Evolutionary conservation across 1,140 invertebrate genomes (phyloP), one percentile per base, ranked within the genome.

Genomic region (Eulimnadia texana): DNA sequence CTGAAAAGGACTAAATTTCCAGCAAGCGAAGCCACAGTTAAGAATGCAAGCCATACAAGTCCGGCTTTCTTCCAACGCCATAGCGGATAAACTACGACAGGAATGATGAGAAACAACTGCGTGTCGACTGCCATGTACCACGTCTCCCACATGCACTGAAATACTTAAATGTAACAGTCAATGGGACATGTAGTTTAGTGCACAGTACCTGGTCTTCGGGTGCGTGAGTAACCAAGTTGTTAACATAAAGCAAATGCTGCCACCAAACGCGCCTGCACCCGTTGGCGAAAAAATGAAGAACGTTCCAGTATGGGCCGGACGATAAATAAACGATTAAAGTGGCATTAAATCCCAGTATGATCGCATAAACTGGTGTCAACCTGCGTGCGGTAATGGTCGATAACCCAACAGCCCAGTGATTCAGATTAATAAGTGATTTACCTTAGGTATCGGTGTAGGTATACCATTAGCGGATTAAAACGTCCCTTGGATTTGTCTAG

Each of bases 301-400:
- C 73, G 3, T 78, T 77, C 85, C 84, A 88, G 66, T 82, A 77
- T 2, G 85, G 85, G 0, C 85, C 85, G 3, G 74, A 68, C 1
- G 80, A 81, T 1, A 83, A 65, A 60, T 85, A 79, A 50, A 82
- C 80, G 72, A 82, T 79, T 2, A 87, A 73, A 67, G 80, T 84
- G 0, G 82, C 79, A 66, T 84, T 84, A 72, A 82, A 84, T 51
- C 88, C 86, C 58, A 93, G 72, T 28, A 88, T 81, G 65, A 88
- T 86, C 70, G 90, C 78, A 71, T 93, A 92, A 1, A 88, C 86
- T 0, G 85, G 83, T 0, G 88, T 92, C 50, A 93, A 75, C 69
- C 85, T 83, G 67, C 65, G 76, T 25, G 61, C 16, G 33, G 16
- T 42, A 42, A 42, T 9, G 6, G 16, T 16, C 6, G 33, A n/a